Evolutionary conservation across 1,140 invertebrate species (phyloP).

Genomic region (Bombus sylvicola): DNA sequence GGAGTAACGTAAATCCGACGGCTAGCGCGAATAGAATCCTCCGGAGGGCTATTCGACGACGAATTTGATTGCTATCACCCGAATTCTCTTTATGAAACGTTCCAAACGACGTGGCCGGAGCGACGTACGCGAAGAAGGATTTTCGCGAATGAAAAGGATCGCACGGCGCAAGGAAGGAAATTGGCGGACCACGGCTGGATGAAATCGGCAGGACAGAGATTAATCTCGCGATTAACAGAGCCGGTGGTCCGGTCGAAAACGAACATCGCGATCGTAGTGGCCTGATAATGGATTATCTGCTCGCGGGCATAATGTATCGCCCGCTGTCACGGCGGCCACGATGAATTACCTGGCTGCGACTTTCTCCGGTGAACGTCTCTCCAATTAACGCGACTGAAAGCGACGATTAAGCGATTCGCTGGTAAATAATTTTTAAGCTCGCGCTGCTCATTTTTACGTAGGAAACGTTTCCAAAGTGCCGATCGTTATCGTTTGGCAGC

Average conservation of each 20-base stretch:
- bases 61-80: not conserved
- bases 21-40: not conserved
- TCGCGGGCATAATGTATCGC: not conserved
- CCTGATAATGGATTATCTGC: slow-evolving; percentile 32
- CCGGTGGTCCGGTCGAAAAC: not conserved
- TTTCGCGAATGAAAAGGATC: not conserved
- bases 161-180: rapidly evolving
- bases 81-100: not conserved
- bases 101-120: too few species aligned
- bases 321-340: slow-evolving; percentile 1
- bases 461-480: not conserved
- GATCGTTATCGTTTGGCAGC: not conserved
- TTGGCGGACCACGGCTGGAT: not conserved
- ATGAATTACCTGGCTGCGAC: not conserved
- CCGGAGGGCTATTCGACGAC: not conserved
- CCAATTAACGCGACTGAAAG: not conserved
- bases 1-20: not conserved
- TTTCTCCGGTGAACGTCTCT: not conserved
- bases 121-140: not conserved
- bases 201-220: slow-evolving; percentile 11
- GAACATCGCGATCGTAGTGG: slow-evolving; percentile 9
- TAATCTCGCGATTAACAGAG: slow-evolving; percentile 15
- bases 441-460: not conserved
- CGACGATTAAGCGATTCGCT: not conserved
- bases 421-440: not conserved